These are phyloP conservation scores for Vireo griseus DNA, from an alignment of 2,797 vertebrate species.

Conservation along the genomic window DNA sequence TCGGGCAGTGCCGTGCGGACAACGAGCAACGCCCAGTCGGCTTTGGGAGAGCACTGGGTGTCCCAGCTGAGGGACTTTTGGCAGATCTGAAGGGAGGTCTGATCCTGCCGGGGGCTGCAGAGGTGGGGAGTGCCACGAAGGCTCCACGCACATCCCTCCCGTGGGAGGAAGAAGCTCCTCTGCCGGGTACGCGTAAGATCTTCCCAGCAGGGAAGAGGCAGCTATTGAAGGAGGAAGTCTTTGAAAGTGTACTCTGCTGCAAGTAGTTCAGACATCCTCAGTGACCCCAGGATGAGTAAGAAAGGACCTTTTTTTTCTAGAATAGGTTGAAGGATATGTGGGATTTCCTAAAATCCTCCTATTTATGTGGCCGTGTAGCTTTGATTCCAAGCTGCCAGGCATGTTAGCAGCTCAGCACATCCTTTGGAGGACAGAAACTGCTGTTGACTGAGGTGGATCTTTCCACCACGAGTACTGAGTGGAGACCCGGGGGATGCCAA, in stretches of 20 bases:
- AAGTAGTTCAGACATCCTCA: not conserved
- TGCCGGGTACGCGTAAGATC: not conserved
- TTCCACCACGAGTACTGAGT: not conserved
- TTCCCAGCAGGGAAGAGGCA: not conserved
- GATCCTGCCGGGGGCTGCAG: not conserved
- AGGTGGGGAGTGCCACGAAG: not conserved
- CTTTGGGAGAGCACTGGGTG: not conserved
- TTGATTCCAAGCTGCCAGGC: not conserved
- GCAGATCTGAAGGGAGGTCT: not conserved
- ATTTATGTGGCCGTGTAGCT: not conserved
- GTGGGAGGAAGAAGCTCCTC: slow-evolving; percentile 17
- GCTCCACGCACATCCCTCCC: not conserved
- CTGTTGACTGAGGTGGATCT: accelerated
- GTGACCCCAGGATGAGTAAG: not conserved
- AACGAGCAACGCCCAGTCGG: accelerated
- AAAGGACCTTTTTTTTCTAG: not conserved
- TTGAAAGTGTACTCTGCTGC: not conserved
- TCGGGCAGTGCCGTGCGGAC: accelerated
- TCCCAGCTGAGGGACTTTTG: not conserved
- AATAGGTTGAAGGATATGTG: not conserved
- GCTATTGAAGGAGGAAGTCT: slow-evolving; percentile 23
- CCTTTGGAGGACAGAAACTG: not conserved
- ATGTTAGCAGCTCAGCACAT: accelerated
- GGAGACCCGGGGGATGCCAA: not conserved
- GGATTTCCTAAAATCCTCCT: not conserved